These are phyloP conservation scores for Lepus europaeus DNA, from an alignment of 2,113 vertebrate species.

Conservation along the genomic window DNA sequence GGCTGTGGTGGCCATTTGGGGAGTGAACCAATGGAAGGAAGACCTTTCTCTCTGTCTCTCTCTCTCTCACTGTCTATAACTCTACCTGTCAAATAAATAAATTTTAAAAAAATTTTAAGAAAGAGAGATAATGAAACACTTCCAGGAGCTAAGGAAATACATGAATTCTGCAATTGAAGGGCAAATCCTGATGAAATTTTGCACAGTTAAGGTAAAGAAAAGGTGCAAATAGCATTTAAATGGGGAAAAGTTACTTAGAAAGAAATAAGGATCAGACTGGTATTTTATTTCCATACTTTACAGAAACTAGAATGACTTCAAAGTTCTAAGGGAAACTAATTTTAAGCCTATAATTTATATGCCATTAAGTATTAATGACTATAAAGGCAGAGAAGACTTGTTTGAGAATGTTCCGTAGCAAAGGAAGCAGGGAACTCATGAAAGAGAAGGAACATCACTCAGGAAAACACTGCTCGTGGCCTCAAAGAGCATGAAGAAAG, in stretches of 20 bases:
- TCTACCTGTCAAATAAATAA: not conserved
- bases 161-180: constrained; percentile 1
- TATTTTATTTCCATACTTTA: constrained; percentile 16
- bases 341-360: constrained; percentile 45
- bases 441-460: not conserved
- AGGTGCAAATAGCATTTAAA: not conserved
- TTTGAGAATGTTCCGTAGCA: constrained; percentile 6
- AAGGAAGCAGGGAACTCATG: constrained; percentile 24
- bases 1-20: too few species aligned
- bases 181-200: not conserved
- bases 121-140: not conserved
- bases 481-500: constrained; percentile 31
- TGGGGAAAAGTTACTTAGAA: not conserved
- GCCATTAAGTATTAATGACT: not conserved
- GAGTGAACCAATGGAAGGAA: too few species aligned
- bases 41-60: too few species aligned
- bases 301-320: constrained; percentile 44
- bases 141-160: constrained; percentile 12
- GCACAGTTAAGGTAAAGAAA: not conserved
- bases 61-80: too few species aligned
- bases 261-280: not conserved
- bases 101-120: constrained; percentile 19
- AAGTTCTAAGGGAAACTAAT: not conserved
- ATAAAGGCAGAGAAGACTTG: constrained; percentile 34
- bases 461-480: constrained; percentile 40